Percentiles rank a stretch among this genome's conserved stretches.
Conservation (phyloP, 92 coral and sea anemone species). For the Desmophyllum pertusum region DNA sequence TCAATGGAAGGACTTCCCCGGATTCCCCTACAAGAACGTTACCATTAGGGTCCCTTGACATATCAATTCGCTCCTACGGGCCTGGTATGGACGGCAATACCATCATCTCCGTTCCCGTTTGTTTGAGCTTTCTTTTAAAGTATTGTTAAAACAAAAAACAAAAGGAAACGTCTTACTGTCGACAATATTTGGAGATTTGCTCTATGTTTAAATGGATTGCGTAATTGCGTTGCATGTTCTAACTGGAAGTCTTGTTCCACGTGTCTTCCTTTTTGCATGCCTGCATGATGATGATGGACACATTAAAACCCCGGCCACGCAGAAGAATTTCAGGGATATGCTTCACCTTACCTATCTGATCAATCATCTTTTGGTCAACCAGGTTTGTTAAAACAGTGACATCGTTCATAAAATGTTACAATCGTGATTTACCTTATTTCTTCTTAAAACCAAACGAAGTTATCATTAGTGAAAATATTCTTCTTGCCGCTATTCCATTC, state of each 20-base stretch:
- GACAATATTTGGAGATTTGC: not conserved
- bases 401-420: not conserved
- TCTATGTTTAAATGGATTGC: not conserved
- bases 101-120: too few species aligned
- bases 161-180: not conserved
- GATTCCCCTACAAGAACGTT: not conserved
- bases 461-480: too few species aligned
- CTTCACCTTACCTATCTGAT: constrained; percentile 32
- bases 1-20: not conserved
- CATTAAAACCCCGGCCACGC: constrained; percentile 14
- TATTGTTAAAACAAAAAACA: too few species aligned
- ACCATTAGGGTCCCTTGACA: too few species aligned
- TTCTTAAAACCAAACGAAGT: too few species aligned
- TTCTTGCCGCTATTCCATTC: too few species aligned
- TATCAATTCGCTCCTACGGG: not conserved
- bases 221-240: not conserved
- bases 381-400: constrained; percentile 32
- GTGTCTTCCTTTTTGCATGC: constrained; percentile 45
- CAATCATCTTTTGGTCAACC: constrained; percentile 29
- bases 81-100: not conserved
- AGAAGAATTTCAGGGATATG: constrained; percentile 32
- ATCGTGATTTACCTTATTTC: not conserved
- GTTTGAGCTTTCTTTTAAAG: not conserved
- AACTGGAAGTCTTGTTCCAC: constrained; percentile 15
- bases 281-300: constrained; percentile 47